A percentile compares a stretch with the other conserved stretches of the same genome.
Evolutionary conservation across 2,113 vertebrate species (phyloP).

Genomic region (Heterotilapia buettikoferi): DNA sequence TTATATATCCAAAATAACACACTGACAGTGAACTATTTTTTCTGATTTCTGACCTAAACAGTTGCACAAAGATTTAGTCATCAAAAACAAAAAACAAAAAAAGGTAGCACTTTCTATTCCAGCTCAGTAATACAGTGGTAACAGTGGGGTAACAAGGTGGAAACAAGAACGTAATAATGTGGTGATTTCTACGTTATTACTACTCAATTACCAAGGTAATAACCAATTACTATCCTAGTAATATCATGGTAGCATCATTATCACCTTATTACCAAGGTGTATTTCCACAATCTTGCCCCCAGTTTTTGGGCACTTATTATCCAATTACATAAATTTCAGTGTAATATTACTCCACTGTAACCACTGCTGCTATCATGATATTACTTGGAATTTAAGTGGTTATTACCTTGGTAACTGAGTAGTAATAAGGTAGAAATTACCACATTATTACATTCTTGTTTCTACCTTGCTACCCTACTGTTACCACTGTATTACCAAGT

Average conservation of each 20-base stretch:
- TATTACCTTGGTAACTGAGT: fast-evolving
- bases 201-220: background rate
- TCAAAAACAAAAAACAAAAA: background rate
- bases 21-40: background rate
- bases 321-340: background rate
- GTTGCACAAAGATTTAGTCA: background rate
- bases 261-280: background rate
- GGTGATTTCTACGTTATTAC: background rate
- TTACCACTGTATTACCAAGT: too few relatives aligned
- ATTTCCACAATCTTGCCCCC: background rate
- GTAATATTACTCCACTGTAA: background rate
- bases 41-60: background rate
- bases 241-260: background rate
- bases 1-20: background rate
- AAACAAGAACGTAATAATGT: background rate
- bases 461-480: too few relatives aligned
- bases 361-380: background rate
- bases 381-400: background rate
- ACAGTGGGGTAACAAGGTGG: background rate
- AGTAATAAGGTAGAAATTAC: too few relatives aligned
- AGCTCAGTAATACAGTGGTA: background rate
- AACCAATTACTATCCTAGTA: background rate
- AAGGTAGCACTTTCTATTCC: background rate
- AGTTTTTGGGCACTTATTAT: background rate
- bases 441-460: too few relatives aligned